Conservation (phyloP, 2,888 invertebrate genomes). For the Leptura quadrifasciata region DNA sequence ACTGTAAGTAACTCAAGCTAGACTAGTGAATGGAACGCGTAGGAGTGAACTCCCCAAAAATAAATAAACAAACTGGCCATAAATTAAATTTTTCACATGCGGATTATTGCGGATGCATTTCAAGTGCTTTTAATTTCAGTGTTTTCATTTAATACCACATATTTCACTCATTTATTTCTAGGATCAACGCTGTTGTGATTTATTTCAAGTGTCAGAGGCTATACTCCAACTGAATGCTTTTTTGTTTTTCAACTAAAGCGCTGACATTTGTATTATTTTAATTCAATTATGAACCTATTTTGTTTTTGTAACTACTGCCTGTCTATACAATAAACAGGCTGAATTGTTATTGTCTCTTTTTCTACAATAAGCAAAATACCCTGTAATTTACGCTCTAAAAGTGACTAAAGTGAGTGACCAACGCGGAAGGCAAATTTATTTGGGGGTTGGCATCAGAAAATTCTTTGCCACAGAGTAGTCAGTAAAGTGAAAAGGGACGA, state of each 20-base stretch:
- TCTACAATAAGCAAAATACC: too few species aligned
- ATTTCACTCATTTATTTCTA: neutral
- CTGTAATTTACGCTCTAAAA: too few species aligned
- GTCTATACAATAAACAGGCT: too few species aligned
- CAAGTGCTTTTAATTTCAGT: neutral
- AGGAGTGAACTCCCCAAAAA: neutral
- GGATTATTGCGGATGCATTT: neutral
- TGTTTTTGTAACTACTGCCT: neutral
- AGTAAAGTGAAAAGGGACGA: too few species aligned
- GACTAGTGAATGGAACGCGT: conserved; percentile 4
- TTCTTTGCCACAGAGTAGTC: too few species aligned
- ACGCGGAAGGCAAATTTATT: too few species aligned
- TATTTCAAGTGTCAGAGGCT: neutral
- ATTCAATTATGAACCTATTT: neutral
- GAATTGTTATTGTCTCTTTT: too few species aligned
- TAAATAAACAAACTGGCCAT: neutral
- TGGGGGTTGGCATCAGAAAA: too few species aligned
- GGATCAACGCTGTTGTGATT: neutral
- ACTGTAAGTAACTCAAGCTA: neutral
- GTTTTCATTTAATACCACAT: neutral
- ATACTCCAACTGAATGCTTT: neutral
- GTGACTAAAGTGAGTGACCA: too few species aligned
- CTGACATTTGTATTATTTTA: neutral
- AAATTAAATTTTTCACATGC: neutral
- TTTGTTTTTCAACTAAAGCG: neutral